phyloP scores from a whole-genome alignment of 2,113 vertebrate species.

The Phocoena phocoena region DNA sequence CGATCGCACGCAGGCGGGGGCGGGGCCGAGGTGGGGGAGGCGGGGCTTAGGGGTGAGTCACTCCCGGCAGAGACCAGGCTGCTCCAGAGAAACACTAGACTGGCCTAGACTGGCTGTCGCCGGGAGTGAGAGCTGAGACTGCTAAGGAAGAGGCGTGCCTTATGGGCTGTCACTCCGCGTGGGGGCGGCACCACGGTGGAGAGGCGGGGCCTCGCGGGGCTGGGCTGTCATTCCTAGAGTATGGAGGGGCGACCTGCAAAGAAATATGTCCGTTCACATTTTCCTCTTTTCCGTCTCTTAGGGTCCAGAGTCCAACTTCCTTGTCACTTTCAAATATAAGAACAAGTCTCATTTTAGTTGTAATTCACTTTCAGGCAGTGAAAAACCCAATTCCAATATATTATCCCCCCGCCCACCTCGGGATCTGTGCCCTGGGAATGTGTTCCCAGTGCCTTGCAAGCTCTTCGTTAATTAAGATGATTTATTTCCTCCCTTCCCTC shows the following conservation, averaged over 20 bases:
- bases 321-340: neutral
- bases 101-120: fast-evolving
- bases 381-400: neutral
- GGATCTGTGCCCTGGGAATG: neutral
- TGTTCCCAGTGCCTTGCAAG: neutral
- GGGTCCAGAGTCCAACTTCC: neutral
- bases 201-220: neutral
- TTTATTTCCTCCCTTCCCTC: neutral
- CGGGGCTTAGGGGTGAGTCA: neutral
- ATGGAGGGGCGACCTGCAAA: fast-evolving
- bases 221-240: neutral
- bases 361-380: neutral
- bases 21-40: neutral
- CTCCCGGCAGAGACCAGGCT: fast-evolving
- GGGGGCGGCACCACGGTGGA: neutral
- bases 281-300: neutral
- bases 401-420: neutral
- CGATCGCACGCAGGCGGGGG: neutral
- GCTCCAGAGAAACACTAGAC: fast-evolving
- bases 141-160: neutral
- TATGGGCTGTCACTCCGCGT: neutral
- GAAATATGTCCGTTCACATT: neutral
- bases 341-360: neutral
- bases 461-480: neutral
- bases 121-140: fast-evolving